These are phyloP conservation scores for Cryptotermes secundus DNA, from an alignment of 1,140 invertebrate genomes.

Conservation along the genomic window DNA sequence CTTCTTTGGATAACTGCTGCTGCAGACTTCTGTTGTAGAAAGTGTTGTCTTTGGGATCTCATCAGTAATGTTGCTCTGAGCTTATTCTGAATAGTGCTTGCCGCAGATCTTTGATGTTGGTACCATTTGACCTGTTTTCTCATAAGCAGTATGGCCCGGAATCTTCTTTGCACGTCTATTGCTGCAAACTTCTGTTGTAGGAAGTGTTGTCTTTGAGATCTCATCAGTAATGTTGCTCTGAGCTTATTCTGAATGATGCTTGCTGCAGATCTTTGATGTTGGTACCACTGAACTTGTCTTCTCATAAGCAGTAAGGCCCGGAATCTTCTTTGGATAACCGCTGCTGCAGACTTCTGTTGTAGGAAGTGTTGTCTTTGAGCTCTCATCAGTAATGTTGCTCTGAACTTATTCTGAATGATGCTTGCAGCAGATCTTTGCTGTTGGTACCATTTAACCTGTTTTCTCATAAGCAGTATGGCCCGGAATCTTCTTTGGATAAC, in stretches of 20 bases:
- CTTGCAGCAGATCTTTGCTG: constrained; percentile 35
- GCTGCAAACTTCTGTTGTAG: background rate
- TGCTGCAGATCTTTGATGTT: constrained; percentile 39
- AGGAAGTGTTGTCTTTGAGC: constrained; percentile 38
- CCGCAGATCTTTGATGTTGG: background rate
- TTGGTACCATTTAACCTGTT: background rate
- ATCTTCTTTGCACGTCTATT: background rate
- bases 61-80: constrained; percentile 24
- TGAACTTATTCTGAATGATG: constrained; percentile 40
- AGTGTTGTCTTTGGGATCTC: constrained; percentile 35
- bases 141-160: background rate
- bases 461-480: background rate
- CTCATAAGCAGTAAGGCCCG: background rate
- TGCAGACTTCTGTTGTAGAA: constrained; percentile 39
- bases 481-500: background rate
- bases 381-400: constrained; percentile 29
- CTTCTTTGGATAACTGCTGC: background rate
- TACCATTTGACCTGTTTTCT: background rate
- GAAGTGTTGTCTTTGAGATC: constrained; percentile 43
- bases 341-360: constrained; percentile 37
- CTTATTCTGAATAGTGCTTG: background rate
- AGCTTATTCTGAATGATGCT: constrained; percentile 50
- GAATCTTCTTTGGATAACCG: background rate
- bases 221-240: constrained; percentile 47
- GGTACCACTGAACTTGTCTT: background rate